Evolutionary conservation across 2,113 vertebrate species (phyloP).

Genomic region (Lutjanus erythropterus): DNA sequence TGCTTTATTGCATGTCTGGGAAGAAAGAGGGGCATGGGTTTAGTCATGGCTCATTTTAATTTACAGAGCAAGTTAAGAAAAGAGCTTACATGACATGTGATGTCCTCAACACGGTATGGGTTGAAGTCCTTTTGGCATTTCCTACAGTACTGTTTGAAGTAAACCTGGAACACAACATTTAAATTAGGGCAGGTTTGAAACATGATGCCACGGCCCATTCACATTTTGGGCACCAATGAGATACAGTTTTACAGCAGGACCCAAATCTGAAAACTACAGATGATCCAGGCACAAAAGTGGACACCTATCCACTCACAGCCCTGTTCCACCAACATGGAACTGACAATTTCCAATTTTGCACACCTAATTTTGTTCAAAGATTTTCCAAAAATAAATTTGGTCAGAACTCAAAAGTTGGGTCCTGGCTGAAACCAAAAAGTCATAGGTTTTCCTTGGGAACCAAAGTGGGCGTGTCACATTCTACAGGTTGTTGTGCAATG

Average conservation of each 20-base stretch:
- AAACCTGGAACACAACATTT: constrained; percentile 86
- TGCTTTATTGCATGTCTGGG: constrained; percentile 93
- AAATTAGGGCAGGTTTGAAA: background rate
- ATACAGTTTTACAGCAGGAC: background rate
- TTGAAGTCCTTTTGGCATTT: constrained; percentile 96
- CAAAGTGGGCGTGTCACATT: no score
- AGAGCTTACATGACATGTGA: constrained; percentile 92
- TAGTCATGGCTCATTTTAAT: accelerated
- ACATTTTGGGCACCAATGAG: background rate
- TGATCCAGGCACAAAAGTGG: no score
- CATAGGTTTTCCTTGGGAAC: no score
- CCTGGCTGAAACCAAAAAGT: no score
- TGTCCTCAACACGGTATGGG: constrained; percentile 96
- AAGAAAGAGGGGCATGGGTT: background rate
- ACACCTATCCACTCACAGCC: no score
- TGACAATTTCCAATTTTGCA: no score
- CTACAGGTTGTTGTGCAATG: no score
- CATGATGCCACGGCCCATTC: background rate
- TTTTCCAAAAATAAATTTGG: no score
- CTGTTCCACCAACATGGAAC: no score
- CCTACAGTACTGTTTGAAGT: constrained; percentile 97
- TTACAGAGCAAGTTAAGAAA: accelerated
- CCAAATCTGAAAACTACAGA: background rate
- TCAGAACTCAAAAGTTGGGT: no score
- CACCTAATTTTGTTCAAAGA: no score